Percentiles rank a stretch among this genome's conserved stretches.
phyloP scores from a whole-genome alignment of 2,888 invertebrate genomes.

The Heliconius charithonia region DNA sequence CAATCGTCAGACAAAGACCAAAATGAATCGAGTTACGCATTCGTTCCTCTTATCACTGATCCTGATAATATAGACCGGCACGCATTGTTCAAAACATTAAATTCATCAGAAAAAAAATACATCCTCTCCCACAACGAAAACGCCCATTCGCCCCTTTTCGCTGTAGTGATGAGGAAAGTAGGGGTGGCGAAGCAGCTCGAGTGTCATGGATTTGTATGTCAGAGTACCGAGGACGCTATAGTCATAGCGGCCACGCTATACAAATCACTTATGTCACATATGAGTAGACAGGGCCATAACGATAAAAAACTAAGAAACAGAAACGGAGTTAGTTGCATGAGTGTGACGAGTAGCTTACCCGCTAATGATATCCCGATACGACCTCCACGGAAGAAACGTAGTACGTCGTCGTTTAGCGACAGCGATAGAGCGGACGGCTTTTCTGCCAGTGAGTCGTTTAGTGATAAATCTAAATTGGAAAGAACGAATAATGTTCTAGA shows the following conservation, averaged over 20 bases:
- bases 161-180: slow-evolving; percentile 93
- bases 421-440: slow-evolving; percentile 84
- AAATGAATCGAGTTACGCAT: slow-evolving; percentile 86
- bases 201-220: slow-evolving; percentile 96
- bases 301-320: slow-evolving; percentile 86
- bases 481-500: slow-evolving; percentile 84
- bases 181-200: slow-evolving; percentile 91
- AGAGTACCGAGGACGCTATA: slow-evolving; percentile 94
- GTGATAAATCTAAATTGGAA: slow-evolving; percentile 77
- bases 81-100: slow-evolving; percentile 85
- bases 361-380: slow-evolving; percentile 84
- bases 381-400: slow-evolving; percentile 90
- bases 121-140: slow-evolving; percentile 84
- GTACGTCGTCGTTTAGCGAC: slow-evolving; percentile 85
- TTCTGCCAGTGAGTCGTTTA: slow-evolving; percentile 76
- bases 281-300: slow-evolving; percentile 84
- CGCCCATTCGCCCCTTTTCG: slow-evolving; percentile 93
- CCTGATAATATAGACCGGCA: slow-evolving; percentile 91
- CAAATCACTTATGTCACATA: slow-evolving; percentile 92
- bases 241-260: slow-evolving; percentile 96
- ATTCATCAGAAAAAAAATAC: slow-evolving; percentile 81
- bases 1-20: slow-evolving; percentile 84
- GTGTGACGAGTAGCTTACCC: slow-evolving; percentile 86
- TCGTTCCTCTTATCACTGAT: slow-evolving; percentile 92
- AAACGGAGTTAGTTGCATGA: slow-evolving; percentile 91